phyloP scores from a whole-genome alignment of 2,113 vertebrate species.

The Lepidothrix coronata region DNA sequence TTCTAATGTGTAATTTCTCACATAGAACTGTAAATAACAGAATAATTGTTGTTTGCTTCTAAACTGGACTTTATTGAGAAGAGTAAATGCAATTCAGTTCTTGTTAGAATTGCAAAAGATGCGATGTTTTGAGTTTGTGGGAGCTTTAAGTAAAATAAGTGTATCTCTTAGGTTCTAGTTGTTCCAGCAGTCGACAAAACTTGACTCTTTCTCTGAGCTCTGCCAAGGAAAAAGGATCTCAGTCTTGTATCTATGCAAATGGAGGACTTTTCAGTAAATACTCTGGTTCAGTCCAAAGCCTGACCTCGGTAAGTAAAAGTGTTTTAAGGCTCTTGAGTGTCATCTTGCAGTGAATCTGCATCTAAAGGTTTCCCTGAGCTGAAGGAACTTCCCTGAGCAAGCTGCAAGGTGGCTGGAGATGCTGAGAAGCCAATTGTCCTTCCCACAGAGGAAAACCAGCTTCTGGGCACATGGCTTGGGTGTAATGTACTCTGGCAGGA shows the following conservation, averaged over 20 bases:
- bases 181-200: constrained; percentile 83
- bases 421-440: neutral
- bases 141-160: neutral
- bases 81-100: neutral
- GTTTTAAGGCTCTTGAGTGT: neutral
- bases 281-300: constrained; percentile 87
- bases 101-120: neutral
- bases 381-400: neutral
- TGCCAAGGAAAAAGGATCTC: constrained; percentile 79
- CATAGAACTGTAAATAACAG: neutral
- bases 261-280: constrained; percentile 84
- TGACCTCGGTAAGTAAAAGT: constrained; percentile 83
- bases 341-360: neutral
- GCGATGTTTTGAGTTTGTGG: neutral
- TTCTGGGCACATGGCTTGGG: neutral
- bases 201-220: constrained; percentile 86
- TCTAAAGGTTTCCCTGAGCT: neutral
- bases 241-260: constrained; percentile 74
- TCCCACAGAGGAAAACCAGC: neutral
- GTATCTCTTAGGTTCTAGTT: constrained; percentile 78
- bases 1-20: neutral
- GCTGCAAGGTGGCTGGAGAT: neutral
- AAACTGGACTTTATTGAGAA: neutral
- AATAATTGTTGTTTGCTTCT: neutral
- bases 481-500: neutral